Base-by-base conservation (phyloP, 2,113 vertebrate species). In the Pterocles gutturalis region DNA sequence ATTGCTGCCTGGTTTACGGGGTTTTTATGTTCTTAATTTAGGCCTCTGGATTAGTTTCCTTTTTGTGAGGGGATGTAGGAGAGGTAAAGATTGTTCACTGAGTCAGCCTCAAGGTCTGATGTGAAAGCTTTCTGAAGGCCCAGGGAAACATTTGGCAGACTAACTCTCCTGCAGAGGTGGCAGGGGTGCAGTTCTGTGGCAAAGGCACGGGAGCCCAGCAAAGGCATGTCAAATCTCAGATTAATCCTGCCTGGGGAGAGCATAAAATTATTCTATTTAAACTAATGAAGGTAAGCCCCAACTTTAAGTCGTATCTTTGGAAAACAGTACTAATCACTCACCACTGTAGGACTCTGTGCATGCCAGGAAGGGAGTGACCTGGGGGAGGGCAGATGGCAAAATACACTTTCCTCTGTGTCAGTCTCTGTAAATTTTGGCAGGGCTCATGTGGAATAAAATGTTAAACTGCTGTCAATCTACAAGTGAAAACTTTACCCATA, bases 391-490 rank as follows among this genome's bases (percentile, higher is more conserved):
- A 1, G 13, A 43, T 65, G 29, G 31, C 26, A 83, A 55, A 88
- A 25, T 6, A 17, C 5, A 4, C 5, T 82, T 76, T 90, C 4
- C 11, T 64, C 46, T 21, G 6, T 54, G 38, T 10, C 13, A 54
- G 26, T 45, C 5, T 55, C 64, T 61, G 29, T 55, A 51, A 73
- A 62, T 75, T 60, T 67, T 71, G 18, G 13, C 33, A 43, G 24
- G 14, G 19, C 46, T 1, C 1, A 13, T 51, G 54, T 5, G 13
- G 55, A 76, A 54, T 34, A 13, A 16, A 31, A 1, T 5, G 2
- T 67, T 72, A 77, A 86, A 45, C 15, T 34, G 53, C 3, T 66
- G 11, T 55, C 83, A 60, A 76, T 31, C 34, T 76, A 10, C 16
- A 67, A 25, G 19, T 21, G 54, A 49, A 38, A 67, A 33, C 20